Conservation (phyloP, 2,113 vertebrate genomes). For the Leucopsar rothschildi region DNA sequence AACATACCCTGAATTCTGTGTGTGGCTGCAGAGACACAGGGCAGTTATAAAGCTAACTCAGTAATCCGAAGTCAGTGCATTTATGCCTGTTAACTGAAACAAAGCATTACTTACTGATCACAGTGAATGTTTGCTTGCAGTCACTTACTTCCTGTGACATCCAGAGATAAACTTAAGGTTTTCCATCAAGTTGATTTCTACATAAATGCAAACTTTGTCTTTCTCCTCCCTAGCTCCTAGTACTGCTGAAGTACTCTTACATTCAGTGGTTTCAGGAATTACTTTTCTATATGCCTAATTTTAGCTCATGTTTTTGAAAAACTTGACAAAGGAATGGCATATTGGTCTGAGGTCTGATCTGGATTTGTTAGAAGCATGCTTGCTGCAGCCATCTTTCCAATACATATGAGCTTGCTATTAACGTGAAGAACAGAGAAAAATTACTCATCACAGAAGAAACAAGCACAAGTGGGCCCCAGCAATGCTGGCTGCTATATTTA, state of each 20-base stretch:
- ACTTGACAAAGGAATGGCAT: not conserved
- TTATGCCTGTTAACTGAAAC: not conserved
- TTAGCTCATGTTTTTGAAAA: not conserved
- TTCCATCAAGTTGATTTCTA: not conserved
- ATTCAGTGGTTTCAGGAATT: not conserved
- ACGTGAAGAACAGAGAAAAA: not conserved
- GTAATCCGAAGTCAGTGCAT: not conserved
- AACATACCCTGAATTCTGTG: not conserved
- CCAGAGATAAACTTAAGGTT: not conserved
- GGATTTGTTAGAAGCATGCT: not conserved
- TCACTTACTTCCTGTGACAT: not conserved
- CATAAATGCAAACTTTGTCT: not conserved
- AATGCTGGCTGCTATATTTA: conserved; percentile 31
- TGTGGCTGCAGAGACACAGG: not conserved
- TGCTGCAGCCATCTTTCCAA: not conserved
- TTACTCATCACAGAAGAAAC: conserved; percentile 39
- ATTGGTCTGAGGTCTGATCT: not conserved
- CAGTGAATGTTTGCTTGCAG: not conserved
- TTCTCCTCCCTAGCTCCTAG: not conserved
- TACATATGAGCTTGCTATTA: not conserved
- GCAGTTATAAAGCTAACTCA: not conserved
- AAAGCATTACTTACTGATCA: not conserved
- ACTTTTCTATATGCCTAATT: not conserved
- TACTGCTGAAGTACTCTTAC: not conserved
- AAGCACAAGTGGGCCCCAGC: conserved; percentile 2